Evolutionary conservation across 2,888 invertebrate species (phyloP).

Genomic region (Dysmachus trigonus): DNA sequence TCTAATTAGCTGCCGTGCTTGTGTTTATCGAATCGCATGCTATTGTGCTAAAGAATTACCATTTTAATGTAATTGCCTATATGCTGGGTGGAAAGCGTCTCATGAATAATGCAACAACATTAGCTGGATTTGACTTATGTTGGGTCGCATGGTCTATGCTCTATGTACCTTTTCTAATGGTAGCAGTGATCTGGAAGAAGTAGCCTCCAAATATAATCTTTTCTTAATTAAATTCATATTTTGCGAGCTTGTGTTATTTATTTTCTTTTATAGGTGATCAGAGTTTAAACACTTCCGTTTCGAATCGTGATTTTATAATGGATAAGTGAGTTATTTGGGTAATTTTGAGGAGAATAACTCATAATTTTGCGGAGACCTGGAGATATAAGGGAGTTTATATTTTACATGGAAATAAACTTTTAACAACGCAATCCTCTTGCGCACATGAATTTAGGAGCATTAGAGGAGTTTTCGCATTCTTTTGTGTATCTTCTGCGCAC

Average conservation of each 20-base stretch:
- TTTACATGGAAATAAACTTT: too few species aligned
- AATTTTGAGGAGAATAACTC: not conserved
- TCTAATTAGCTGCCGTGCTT: not conserved
- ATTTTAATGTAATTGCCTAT: not conserved
- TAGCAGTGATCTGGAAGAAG: not conserved
- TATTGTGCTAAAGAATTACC: not conserved
- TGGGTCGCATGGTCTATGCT: not conserved
- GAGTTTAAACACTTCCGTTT: not conserved
- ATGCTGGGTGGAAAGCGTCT: not conserved
- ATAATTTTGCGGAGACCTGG: too few species aligned
- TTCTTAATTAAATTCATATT: not conserved
- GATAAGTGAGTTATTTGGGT: not conserved
- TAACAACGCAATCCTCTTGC: too few species aligned
- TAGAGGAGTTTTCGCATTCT: too few species aligned
- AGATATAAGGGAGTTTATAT: too few species aligned
- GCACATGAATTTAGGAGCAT: too few species aligned
- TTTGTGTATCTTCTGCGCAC: too few species aligned
- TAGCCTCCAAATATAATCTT: not conserved
- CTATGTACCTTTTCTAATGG: not conserved
- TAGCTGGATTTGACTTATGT: not conserved
- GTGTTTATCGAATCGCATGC: not conserved
- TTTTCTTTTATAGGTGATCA: not conserved
- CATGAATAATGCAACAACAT: not conserved
- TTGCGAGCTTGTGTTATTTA: not conserved
- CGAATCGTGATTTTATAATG: not conserved